Base-by-base conservation (phyloP, 2,113 vertebrate species). In the Oncorhynchus gorbuscha region DNA sequence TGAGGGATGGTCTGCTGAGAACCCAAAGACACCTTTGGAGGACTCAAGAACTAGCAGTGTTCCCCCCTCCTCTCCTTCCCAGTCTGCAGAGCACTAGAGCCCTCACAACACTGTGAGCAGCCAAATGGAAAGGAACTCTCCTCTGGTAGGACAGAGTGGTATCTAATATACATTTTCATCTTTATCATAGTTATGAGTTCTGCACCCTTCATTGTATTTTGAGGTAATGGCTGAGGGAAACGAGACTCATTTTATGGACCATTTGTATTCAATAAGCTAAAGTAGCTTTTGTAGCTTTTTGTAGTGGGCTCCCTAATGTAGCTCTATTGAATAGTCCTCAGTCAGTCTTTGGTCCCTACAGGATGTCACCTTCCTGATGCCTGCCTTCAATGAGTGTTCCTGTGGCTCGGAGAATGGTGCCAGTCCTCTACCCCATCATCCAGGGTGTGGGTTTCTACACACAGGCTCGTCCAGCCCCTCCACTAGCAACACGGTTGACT, bases 361-460 rank as follows among this genome's bases (percentile, higher is more conserved):
- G 97, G 95, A 88, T 32, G 93, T 98, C 79, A 95, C 94, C 8
- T 95, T 97, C 86, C 91, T 99, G 88, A 95, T 99, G 77, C 96
- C 97, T 28, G 93, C 93, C 69, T 99, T 99, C 92, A 97, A 94
- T 81, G 92, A 91, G 62, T 90, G 92, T 87, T 95, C 95, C 93
- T 87, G 85, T 45, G 83, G 85, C 20, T 51, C 76, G 0, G 79
- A 78, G 35, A 84, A 84, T 67, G 85, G 84, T 12, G 79, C 84
- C 67, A 73, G 84, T 65, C 83, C 75, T 2, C 83, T 78, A 1
- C 26, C 65, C 80, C 75, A 79, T 69, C 75, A 69, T 69, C 35
- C 66, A 20, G 13, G 39, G 5, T 81, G 79, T 26, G 71, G 22
- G 20, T 71, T 64, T 0, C 6, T 55, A 26, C 77, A 51, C 67